Conservation (phyloP, 2,797 vertebrate genomes). For the Remorina albescens region DNA sequence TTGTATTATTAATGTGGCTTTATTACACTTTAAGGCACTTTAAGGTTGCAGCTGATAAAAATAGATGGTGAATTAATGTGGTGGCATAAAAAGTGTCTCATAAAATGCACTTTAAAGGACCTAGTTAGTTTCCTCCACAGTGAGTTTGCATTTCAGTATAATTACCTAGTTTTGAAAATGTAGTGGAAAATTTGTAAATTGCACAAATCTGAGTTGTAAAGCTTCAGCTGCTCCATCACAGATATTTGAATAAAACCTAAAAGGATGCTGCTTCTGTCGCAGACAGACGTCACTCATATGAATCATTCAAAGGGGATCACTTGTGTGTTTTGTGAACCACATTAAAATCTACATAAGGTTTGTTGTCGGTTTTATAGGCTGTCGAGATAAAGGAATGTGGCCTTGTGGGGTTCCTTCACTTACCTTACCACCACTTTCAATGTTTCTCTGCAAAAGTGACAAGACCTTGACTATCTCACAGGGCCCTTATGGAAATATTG, state of each 20-base stretch:
- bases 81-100: background rate
- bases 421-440: constrained; percentile 41
- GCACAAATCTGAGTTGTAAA: background rate
- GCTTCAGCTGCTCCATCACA: background rate
- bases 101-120: background rate
- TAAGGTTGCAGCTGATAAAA: no score
- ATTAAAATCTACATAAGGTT: constrained; percentile 53
- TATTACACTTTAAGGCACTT: background rate
- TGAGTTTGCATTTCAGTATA: background rate
- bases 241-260: constrained; percentile 7
- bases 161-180: background rate
- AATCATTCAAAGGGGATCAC: constrained; percentile 38
- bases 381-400: constrained; percentile 51
- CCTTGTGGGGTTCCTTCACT: constrained; percentile 44
- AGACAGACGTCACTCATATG: background rate
- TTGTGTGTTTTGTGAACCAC: constrained; percentile 46
- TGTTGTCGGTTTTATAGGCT: constrained; percentile 51
- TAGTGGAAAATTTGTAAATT: background rate
- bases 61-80: background rate
- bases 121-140: background rate
- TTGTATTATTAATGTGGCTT: background rate
- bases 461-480: constrained; percentile 39
- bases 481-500: background rate
- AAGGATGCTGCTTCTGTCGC: constrained; percentile 19
- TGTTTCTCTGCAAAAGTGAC: constrained; percentile 31